A percentile compares a stretch with the other conserved stretches of the same genome.
phyloP scores from a whole-genome alignment of 2,113 vertebrate species.

The Pelmatolapia mariae region DNA sequence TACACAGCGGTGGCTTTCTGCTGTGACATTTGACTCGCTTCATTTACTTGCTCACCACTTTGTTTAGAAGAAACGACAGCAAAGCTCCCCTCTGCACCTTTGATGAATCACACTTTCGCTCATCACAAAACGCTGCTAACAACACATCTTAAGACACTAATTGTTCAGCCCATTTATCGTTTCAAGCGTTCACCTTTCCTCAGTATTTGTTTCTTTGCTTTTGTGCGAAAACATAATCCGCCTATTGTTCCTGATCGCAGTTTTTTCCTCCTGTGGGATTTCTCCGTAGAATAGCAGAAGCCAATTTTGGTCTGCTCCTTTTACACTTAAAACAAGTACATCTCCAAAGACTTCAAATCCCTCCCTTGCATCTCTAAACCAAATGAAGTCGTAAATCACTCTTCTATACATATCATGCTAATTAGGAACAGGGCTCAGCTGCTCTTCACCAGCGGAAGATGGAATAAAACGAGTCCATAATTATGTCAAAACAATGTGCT shows the following conservation, averaged over 20 bases:
- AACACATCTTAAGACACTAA: background rate
- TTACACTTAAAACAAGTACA: conserved; percentile 51
- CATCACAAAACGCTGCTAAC: background rate
- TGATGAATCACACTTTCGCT: conserved; percentile 31
- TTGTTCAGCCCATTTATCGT: background rate
- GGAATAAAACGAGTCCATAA: conserved; percentile 55
- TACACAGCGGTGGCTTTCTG: background rate
- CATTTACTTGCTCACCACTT: conserved; percentile 16
- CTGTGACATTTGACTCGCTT: conserved; percentile 37
- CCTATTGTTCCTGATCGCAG: conserved; percentile 52
- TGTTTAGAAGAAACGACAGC: conserved; percentile 32
- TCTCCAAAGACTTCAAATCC: conserved; percentile 64
- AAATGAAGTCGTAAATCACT: conserved; percentile 61
- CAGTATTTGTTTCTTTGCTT: conserved; percentile 46
- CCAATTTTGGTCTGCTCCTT: conserved; percentile 43
- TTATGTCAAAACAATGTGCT: conserved; percentile 65
- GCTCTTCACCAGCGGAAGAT: conserved; percentile 38
- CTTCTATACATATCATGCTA: conserved; percentile 62
- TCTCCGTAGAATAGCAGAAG: conserved; percentile 40
- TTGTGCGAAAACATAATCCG: conserved; percentile 52
- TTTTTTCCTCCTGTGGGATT: conserved; percentile 43
- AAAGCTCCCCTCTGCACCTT: background rate
- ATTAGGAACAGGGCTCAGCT: conserved; percentile 62
- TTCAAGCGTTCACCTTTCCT: conserved; percentile 32
- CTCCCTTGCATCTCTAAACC: conserved; percentile 42